Evolutionary conservation across 2,797 vertebrate species (phyloP).

Genomic region (Acrocephalus scirpaceus): DNA sequence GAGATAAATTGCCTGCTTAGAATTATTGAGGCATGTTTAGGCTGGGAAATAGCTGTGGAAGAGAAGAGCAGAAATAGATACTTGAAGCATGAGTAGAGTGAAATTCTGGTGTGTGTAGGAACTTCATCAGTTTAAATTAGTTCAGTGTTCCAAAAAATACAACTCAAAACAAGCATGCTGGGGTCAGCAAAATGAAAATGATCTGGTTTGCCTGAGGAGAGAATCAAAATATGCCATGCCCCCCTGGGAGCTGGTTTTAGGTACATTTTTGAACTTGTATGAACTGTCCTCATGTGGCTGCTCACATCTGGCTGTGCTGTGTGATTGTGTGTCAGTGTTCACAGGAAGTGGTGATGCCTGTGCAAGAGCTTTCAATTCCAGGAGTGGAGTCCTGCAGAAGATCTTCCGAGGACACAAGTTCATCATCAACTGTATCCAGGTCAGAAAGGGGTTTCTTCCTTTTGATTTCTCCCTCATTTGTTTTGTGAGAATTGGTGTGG

Average conservation of each 20-base stretch:
- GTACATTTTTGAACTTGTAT: fast-evolving
- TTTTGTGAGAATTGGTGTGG: neutral
- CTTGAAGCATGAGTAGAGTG: neutral
- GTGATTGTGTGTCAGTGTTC: slow-evolving; percentile 75
- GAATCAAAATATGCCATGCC: fast-evolving
- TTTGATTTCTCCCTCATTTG: neutral
- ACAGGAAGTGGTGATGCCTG: slow-evolving; percentile 83
- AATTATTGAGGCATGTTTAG: neutral
- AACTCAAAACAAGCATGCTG: neutral
- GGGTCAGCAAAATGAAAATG: neutral
- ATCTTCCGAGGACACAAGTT: slow-evolving; percentile 82
- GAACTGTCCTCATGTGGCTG: neutral
- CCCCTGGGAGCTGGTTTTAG: neutral
- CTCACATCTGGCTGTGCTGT: neutral
- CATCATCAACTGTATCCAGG: slow-evolving; percentile 85
- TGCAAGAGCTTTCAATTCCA: slow-evolving; percentile 81
- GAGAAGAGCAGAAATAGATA: neutral
- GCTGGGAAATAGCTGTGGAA: neutral
- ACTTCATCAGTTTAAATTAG: neutral
- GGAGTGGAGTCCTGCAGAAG: slow-evolving; percentile 76
- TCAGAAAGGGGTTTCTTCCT: slow-evolving; percentile 23
- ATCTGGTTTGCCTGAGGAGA: neutral
- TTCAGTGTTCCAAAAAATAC: neutral
- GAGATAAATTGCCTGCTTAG: neutral
- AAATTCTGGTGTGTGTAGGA: neutral